Evolutionary conservation across 2,113 vertebrate species (phyloP), one percentile per base, ranked within the genome.

Genomic region (Zingel zingel): DNA sequence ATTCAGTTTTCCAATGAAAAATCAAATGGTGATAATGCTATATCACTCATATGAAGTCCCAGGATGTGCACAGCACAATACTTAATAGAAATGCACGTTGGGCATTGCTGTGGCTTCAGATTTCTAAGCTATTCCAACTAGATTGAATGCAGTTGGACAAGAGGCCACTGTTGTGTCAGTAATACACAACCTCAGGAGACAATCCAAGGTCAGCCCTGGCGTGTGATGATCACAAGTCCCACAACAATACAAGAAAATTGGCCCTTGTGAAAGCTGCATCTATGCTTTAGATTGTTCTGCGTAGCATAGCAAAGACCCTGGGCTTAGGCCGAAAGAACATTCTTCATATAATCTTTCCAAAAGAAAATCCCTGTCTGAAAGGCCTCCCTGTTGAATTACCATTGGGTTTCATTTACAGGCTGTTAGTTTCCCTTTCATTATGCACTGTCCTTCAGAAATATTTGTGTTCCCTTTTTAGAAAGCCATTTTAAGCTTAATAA

Each of bases 241-340:
- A 64, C 33, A 85, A 66, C 59, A 84, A 81, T 84, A 58, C 27
- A 80, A 77, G 67, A 82, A 80, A 79, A 84, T 71, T 75, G 72
- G 2, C 39, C 21, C 59, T 74, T 71, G 45, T 78, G 50, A 75
- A 81, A 81, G 25, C 27, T 57, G 61, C 18, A 56, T 50, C 74
- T n/a, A 33, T 11, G 69, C 71, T 57, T 54, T n/a, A 58, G 36
- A 65, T 58, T 88, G 82, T 71, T 71, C 68, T 69, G 75, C 63
- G 50, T 43, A 68, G 54, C 33, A 47, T 15, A 23, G 33, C 80
- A 61, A 61, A 59, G 79, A 74, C 73, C 69, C 50, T 77, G 81
- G 67, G 45, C 72, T 82, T 74, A 56, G 68, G 54, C 47, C 0
- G 0, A 62, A 86, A 77, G 68, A 63, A 25, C 62, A 72, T 59